phyloP scores from a whole-genome alignment of 1,140 invertebrate species.

The Ips nitidus region DNA sequence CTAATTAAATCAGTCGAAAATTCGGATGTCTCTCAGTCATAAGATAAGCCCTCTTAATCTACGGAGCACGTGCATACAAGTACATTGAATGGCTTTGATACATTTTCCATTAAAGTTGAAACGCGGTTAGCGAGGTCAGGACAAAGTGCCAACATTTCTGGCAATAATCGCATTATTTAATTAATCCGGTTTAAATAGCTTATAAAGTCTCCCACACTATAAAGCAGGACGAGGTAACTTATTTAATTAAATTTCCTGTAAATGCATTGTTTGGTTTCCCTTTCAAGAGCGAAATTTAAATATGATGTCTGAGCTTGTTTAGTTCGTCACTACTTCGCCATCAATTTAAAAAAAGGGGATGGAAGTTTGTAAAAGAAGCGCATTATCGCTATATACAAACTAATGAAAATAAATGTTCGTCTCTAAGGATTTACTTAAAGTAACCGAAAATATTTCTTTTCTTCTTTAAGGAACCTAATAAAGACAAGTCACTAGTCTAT shows the following conservation, averaged over 20 bases:
- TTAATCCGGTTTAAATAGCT: background rate
- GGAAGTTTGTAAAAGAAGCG: conserved; percentile 24
- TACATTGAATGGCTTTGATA: conserved; percentile 12
- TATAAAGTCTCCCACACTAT: no score
- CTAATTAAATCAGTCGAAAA: no score
- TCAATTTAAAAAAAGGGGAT: conserved; percentile 11
- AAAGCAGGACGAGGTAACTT: no score
- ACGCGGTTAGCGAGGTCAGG: background rate
- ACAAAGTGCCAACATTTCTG: conserved; percentile 3
- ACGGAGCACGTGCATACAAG: conserved; percentile 3
- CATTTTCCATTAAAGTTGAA: conserved; percentile 14
- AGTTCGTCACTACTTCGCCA: conserved; percentile 1
- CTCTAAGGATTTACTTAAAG: background rate
- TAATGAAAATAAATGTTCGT: conserved; percentile 25
- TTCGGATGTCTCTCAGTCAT: conserved; percentile 7
- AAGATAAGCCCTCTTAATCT: conserved; percentile 14
- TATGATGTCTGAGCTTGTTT: background rate
- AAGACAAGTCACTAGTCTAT: no score
- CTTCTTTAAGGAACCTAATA: no score
- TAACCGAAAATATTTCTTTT: background rate
- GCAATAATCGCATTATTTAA: background rate
- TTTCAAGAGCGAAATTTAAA: no score
- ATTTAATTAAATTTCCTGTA: no score
- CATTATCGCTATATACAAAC: conserved; percentile 19
- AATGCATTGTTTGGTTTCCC: no score